A percentile compares a stretch with the other conserved stretches of the same genome.
Conservation (phyloP, 2,888 invertebrate species). For the Poecilobothrus nobilitatus region DNA sequence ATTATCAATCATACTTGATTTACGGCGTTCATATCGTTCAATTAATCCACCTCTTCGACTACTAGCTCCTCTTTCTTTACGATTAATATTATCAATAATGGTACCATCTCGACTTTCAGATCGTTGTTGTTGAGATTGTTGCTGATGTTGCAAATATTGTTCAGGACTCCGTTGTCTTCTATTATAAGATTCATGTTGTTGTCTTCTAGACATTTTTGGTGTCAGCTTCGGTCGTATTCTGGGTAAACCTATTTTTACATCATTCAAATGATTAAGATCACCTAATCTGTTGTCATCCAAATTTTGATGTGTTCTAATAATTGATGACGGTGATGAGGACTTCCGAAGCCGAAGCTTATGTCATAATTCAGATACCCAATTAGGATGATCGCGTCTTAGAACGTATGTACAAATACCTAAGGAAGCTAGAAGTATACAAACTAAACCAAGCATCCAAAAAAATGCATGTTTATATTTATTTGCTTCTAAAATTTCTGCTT, state of each 20-base stretch:
- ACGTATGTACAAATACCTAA: slow-evolving; percentile 41
- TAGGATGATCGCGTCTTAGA: slow-evolving; percentile 33
- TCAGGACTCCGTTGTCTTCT: slow-evolving; percentile 10
- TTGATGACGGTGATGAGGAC: slow-evolving; percentile 30
- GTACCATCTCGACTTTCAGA: slow-evolving; percentile 16
- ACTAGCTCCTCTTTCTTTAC: neutral
- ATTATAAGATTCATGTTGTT: neutral
- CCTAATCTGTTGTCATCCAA: neutral
- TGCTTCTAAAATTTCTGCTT: slow-evolving; percentile 32
- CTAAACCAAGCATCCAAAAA: slow-evolving; percentile 39
- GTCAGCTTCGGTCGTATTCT: slow-evolving; percentile 9
- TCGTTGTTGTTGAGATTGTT: neutral
- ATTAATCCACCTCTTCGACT: neutral
- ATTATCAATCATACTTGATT: neutral
- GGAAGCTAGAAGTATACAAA: slow-evolving; percentile 36
- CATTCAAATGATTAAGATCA: slow-evolving; percentile 13
- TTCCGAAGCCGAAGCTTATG: slow-evolving; percentile 41
- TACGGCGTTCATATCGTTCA: slow-evolving; percentile 14
- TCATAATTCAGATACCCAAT: slow-evolving; percentile 31
- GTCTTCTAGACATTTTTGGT: slow-evolving; percentile 3
- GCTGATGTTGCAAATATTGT: neutral
- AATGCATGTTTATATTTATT: slow-evolving; percentile 42
- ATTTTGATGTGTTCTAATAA: slow-evolving; percentile 14
- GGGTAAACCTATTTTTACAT: slow-evolving; percentile 9
- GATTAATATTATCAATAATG: neutral